Evolutionary conservation across 2,888 invertebrate species (phyloP).

Genomic region (Endotricha flammealis): DNA sequence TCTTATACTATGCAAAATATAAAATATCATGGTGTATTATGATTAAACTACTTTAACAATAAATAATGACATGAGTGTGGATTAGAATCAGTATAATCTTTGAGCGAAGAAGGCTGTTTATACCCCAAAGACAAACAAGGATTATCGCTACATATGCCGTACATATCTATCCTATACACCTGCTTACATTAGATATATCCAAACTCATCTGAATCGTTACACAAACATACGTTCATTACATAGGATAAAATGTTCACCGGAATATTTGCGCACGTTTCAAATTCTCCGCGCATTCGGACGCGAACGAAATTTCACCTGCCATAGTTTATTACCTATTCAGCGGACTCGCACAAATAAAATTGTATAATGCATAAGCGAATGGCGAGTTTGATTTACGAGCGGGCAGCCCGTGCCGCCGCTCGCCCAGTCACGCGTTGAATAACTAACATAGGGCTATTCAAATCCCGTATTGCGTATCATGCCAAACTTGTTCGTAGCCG

Average conservation of each 20-base stretch:
- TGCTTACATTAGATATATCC: background rate
- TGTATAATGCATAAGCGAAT: constrained; percentile 79
- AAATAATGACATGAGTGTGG: no score
- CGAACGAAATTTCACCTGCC: constrained; percentile 69
- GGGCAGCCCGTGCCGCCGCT: constrained; percentile 43
- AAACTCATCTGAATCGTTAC: constrained; percentile 6
- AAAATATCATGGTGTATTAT: no score
- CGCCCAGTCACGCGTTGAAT: constrained; percentile 63
- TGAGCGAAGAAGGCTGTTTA: no score
- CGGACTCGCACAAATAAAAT: constrained; percentile 77
- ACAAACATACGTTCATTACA: constrained; percentile 6
- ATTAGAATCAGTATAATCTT: no score
- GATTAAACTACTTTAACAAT: no score
- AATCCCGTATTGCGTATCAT: constrained; percentile 34
- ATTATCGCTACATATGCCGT: no score
- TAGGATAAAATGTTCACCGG: constrained; percentile 27
- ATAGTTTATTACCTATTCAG: constrained; percentile 77
- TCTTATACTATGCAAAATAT: no score
- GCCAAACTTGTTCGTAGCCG: constrained; percentile 18
- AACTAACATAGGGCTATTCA: constrained; percentile 70
- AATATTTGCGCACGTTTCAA: constrained; percentile 63
- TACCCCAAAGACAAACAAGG: no score
- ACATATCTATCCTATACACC: no score
- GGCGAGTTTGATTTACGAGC: constrained; percentile 77
- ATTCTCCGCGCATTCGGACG: constrained; percentile 61